A percentile compares a stretch with the other conserved stretches of the same genome.
Conservation (phyloP, 30 jellyfish, hydroid and myxozoan genomes). For the Aurelia aurita complex sp. Pacific region DNA sequence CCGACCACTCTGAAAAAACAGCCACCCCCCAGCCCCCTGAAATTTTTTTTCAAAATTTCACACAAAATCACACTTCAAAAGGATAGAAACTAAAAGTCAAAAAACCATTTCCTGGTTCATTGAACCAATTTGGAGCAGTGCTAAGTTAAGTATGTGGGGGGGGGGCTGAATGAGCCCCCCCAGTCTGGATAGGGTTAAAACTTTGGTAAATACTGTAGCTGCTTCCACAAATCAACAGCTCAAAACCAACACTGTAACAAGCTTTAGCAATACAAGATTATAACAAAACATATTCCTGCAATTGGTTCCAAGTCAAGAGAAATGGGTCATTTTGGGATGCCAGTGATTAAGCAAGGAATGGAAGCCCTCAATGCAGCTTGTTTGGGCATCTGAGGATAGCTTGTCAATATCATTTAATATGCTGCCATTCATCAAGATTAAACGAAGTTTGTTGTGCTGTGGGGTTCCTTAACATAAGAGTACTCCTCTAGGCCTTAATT, state of each 20-base stretch:
- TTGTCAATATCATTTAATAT: not conserved
- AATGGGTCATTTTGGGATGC: conserved; percentile 27
- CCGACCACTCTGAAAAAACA: no score
- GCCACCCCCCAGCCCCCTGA: no score
- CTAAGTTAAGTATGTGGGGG: no score
- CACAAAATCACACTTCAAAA: no score
- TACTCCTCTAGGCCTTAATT: not conserved
- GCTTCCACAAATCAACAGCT: conserved; percentile 20
- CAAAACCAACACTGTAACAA: not conserved
- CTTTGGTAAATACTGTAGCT: not conserved
- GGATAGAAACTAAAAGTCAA: no score
- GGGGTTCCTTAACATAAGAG: not conserved
- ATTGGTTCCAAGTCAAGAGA: conserved; percentile 22
- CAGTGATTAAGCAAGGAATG: conserved; percentile 19
- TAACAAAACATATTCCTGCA: not conserved
- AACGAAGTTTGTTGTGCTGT: not conserved
- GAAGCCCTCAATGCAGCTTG: conserved; percentile 20
- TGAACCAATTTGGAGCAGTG: no score
- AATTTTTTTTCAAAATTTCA: no score
- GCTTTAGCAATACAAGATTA: conserved; percentile 3
- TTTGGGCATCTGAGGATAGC: conserved; percentile 22
- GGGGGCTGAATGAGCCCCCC: no score
- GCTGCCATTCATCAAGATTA: not conserved
- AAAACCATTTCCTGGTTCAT: no score
- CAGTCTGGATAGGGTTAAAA: no score